Base-by-base conservation (phyloP, 2,888 invertebrate genomes). In the Ennomos quercinarius region DNA sequence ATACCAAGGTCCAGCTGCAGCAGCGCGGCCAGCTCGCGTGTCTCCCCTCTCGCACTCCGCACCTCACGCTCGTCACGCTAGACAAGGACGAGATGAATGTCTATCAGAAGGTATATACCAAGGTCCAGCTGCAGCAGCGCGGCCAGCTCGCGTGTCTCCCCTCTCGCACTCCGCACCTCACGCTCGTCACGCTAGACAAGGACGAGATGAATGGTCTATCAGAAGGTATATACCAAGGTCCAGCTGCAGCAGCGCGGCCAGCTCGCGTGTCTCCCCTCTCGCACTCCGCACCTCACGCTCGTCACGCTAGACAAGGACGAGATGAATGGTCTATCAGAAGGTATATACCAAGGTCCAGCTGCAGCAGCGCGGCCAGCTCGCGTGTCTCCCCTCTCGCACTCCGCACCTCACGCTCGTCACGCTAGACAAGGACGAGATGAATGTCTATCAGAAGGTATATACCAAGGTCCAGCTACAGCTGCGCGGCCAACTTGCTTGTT, bases 291-390 rank as follows among this genome's bases (percentile, higher is more conserved):
- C 61, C 76, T 94, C 10, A 82, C 94, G 34, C 48, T 11, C 39
- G 95, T 98, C 0, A 82, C 89, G 0, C 92, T 98, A 41, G 94
- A 94, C 52, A 91, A 93, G 45, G 94, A 95, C 0, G 97, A 97
- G n/a, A n/a, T n/a, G n/a, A n/a, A n/a, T n/a, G n/a, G n/a, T n/a
- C n/a, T n/a, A n/a, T n/a, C n/a, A n/a, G n/a, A n/a, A n/a, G n/a
- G n/a, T n/a, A n/a, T n/a, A n/a, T 44, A 98, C 98, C 0, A 99
- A 99, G 84, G 91, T 86, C 9, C 96, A 98, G 80, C 92, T 97
- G 9, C 95, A 95, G 71, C 86, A 90, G 47, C 86, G 89, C 9
- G 97, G 97, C 0, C 87, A 89, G 52, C 86, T 97, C 8, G 81
- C 87, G 10, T 90, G 88, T 57, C 87, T 98, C 58, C 97, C 97